Evolutionary conservation across 2,888 invertebrate genomes (phyloP).

Genomic region (Steinernema carpocapsae): DNA sequence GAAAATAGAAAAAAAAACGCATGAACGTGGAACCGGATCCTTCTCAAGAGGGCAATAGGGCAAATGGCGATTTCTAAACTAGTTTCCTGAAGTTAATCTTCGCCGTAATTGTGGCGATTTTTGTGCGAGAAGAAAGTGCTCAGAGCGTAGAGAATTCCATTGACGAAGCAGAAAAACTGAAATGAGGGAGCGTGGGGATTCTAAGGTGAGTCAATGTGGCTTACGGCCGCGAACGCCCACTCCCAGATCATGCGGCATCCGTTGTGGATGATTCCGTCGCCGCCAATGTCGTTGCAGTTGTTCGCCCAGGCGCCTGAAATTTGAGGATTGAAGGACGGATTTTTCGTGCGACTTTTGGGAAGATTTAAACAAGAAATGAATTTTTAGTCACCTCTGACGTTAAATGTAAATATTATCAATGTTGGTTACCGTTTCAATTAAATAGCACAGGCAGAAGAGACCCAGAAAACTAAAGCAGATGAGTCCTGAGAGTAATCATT

Average conservation of each 20-base stretch:
- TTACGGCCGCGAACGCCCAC: slow-evolving; percentile 67
- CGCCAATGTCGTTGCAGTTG: slow-evolving; percentile 67
- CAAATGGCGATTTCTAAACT: not conserved
- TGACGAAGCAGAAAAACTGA: slow-evolving; percentile 57
- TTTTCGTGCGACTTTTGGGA: not conserved
- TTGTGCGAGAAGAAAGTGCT: slow-evolving; percentile 28
- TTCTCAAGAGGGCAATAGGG: not conserved
- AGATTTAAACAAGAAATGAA: too few species aligned
- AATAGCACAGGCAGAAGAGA: too few species aligned
- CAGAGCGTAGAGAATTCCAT: slow-evolving; percentile 52
- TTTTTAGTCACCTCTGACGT: too few species aligned
- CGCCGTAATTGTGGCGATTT: slow-evolving; percentile 32
- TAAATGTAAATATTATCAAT: too few species aligned
- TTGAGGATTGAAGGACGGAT: not conserved
- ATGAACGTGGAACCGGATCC: too few species aligned
- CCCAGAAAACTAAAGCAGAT: too few species aligned
- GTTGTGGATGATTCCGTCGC: slow-evolving; percentile 63
- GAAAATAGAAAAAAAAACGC: too few species aligned
- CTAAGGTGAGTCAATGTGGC: slow-evolving; percentile 33
- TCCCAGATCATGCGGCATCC: slow-evolving; percentile 64
- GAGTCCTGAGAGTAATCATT: too few species aligned
- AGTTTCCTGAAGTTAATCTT: not conserved
- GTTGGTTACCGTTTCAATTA: too few species aligned
- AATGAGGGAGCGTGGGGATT: slow-evolving; percentile 29
- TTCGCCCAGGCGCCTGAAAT: slow-evolving; percentile 62